Base-by-base conservation (phyloP, 2,888 invertebrate genomes). In the Stegana nigrithorax region DNA sequence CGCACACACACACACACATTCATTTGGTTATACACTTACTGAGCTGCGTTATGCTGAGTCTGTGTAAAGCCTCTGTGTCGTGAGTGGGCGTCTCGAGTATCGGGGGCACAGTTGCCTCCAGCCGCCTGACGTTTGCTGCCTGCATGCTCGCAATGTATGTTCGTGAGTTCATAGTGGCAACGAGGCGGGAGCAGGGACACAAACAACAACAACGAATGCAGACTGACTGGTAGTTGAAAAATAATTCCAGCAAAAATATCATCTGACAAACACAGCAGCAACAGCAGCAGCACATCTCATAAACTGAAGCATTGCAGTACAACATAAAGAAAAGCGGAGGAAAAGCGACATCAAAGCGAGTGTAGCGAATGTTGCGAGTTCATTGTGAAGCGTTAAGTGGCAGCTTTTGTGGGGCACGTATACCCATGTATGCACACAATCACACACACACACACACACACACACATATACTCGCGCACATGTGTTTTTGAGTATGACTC, bases 171-270 rank as follows among this genome's bases (percentile, higher is more conserved):
- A n/a, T n/a, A n/a, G n/a, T n/a, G n/a, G n/a, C n/a, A n/a, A n/a
- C n/a, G n/a, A n/a, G n/a, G n/a, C n/a, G n/a, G n/a, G n/a, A n/a
- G n/a, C n/a, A n/a, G n/a, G n/a, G n/a, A n/a, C n/a, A n/a, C n/a
- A n/a, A n/a, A n/a, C n/a, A n/a, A n/a, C n/a, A n/a, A n/a, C n/a
- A n/a, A n/a, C n/a, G 59, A 32, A 26, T 51, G n/a, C 58, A 7
- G 47, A 50, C 65, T 59, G 63, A 62, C 66, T 68, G 70, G 63
- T 66, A 75, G 71, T 73, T 73, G 70, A 78, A 70, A 74, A 78
- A 78, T 76, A 70, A 75, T 75, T 75, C 77, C 63, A 66, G 66
- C 58, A 61, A 63, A 74, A 73, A 71, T n/a, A n/a, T n/a, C n/a
- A 73, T 68, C 74, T 65, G 62, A 39, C 70, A 64, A 59, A 23